Base-by-base conservation (phyloP, 2,113 vertebrate species). In the Aramus guarauna region DNA sequence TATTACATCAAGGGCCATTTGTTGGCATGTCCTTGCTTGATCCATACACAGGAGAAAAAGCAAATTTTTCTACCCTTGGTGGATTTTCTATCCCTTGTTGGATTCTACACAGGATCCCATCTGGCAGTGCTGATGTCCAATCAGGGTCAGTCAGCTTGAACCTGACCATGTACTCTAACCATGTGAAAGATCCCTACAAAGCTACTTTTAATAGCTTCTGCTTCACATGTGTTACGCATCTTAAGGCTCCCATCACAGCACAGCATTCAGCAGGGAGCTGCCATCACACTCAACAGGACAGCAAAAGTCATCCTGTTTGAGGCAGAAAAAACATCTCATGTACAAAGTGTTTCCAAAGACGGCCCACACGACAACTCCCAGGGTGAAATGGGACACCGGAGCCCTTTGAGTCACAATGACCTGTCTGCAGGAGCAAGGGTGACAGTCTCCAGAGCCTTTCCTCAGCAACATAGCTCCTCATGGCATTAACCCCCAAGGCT, bases 341-440 rank as follows among this genome's bases (percentile, higher is more conserved):
- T 4, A 52, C 21, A 64, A 59, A 80, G 41, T 24, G 10, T 59
- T 69, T 69, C 19, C 37, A 50, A 45, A 50, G 48, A 48, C 1
- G 3, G 68, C 12, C 8, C 19, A 6, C 4, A 27, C 14, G 45
- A 72, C 66, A 76, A 17, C 34, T 83, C 34, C 66, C 50, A 23
- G 30, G 32, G 7, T 21, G 29, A 52, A 16, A 19, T 0, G 0
- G 45, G 24, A 39, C 64, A 48, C 37, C 1, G 1, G 26, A 76
- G 26, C 29, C 52, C 59, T 75, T 81, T 36, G 47, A 89, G 41
- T 23, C n/a, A 27, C 39, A 52, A 1, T 21, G 27, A 62, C 55
- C 58, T 45, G 15, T 3, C 62, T 37, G 29, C 39, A 63, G 36
- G 39, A 88, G 13, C 15, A 10, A 48, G 53, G 75, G 43, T 27